phyloP scores from a whole-genome alignment of 1,140 invertebrate species.

The Hermatobates lingyangjiaoensis region DNA sequence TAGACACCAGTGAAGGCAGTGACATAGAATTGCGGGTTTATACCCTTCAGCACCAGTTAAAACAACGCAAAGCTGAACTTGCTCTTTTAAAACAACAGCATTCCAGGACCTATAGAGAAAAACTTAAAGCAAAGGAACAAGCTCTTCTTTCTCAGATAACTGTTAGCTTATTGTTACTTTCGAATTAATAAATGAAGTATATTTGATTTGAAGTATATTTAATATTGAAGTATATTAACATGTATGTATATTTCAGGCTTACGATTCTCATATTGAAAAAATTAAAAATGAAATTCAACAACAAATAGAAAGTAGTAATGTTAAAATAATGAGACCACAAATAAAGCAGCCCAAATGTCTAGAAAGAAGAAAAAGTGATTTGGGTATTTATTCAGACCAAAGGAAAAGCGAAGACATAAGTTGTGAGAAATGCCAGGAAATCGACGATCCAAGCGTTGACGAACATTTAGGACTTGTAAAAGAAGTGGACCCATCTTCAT shows the following conservation, averaged over 20 bases:
- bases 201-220: not conserved
- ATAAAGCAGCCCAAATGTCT: conserved; percentile 29
- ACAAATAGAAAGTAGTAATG: conserved; percentile 22
- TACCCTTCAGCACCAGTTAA: conserved; percentile 30
- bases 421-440: too few relatives aligned
- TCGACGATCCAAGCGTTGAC: too few relatives aligned
- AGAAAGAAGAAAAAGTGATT: conserved; percentile 9
- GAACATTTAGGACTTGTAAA: too few relatives aligned
- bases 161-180: conserved; percentile 17
- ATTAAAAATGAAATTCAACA: conserved; percentile 25
- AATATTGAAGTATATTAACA: not conserved
- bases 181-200: not conserved
- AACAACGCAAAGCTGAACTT: conserved; percentile 28
- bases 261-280: conserved; percentile 30
- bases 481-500: too few relatives aligned
- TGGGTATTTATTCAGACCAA: too few relatives aligned
- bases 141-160: conserved; percentile 33
- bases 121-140: conserved; percentile 29
- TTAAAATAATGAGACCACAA: conserved; percentile 25
- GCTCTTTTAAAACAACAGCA: conserved; percentile 29
- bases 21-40: conserved; percentile 31
- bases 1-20: conserved; percentile 33
- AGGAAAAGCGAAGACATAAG: too few relatives aligned
- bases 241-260: conserved; percentile 22
- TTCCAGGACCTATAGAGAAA: conserved; percentile 26